Base-by-base conservation (phyloP, 2,113 vertebrate species). In the Corapipo altera region DNA sequence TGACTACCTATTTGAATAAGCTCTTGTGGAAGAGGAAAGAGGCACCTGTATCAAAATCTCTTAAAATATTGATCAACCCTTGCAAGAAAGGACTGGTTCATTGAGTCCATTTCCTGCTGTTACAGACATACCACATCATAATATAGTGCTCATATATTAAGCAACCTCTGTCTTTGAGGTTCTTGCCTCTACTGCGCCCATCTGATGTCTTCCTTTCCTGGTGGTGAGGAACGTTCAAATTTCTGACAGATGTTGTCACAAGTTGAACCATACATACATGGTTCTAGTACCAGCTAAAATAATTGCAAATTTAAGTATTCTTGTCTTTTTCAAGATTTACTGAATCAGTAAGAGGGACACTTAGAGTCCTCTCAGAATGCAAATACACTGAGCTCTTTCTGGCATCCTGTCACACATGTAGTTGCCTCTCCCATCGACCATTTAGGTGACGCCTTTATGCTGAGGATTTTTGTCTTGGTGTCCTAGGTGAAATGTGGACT, bases 391-490 rank as follows among this genome's bases (percentile, higher is more conserved):
- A 43, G 30, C 23, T 79, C 26, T 65, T 72, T 49, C 59, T 76
- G 49, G 16, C 62, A 24, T 28, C 27, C 35, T 84, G 9, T 61
- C 33, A 74, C 24, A 33, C 0, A 0, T 37, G 9, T 41, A 30
- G 30, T 35, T 85, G 12, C 32, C 33, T 88, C 14, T 92, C 26
- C 9, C 20, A 22, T 72, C 2, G 4, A 1, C 16, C 3, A 6
- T 67, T 61, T 83, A 44, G 22, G 6, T 83, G n/a, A 44, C 22
- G 24, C 49, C 37, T 86, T 86, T 44, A 52, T 28, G 35, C 39
- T 82, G 48, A 64, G 23, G n/a, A 51, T 17, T 79, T 88, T 30
- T 83, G 21, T 70, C 16, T 80, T 0, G 0, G 11, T 72, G 48
- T 86, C 28, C 54, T 49, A 26, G 41, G 30, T 61, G 46, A 94